Evolutionary conservation across 2,888 invertebrate genomes (phyloP), one percentile per base, ranked within the genome.

Genomic region (Phengaris alcon): DNA sequence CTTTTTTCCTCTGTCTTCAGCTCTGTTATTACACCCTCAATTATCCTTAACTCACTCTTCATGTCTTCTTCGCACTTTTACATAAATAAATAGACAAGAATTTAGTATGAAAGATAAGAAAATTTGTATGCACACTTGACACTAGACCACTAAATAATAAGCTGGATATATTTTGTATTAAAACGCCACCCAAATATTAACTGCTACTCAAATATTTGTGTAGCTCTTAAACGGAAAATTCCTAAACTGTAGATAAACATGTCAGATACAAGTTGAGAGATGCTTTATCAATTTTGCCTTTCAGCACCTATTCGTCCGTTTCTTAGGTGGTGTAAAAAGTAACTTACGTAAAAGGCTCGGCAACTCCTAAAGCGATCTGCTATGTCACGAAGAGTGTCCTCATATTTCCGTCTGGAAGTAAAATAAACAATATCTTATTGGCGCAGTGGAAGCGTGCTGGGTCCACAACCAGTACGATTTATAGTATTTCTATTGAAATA

Each of bases 281-380:
- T 54, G 54, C 52, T 55, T 54, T 55, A 2, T 35, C 2, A 35
- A 35, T 35, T 35, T 35, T 1, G 35, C 35, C 35, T 35, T 35
- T 3, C 35, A 35, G 35, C n/a, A n/a, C n/a, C n/a, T n/a, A n/a
- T 35, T 35, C 35, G 35, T 1, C 3, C 35, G 3, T 35, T 35
- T 35, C 35, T 35, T 35, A 35, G 35, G 35, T 8, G 15, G n/a
- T 10, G 9, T 22, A 48, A 48, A 57, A 22, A 8, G 22, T 69
- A 75, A 87, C 90, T 80, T 83, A 90, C 90, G 76, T 87, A 88
- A 80, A 84, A 88, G 3, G 80, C 80, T 4, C 82, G 83, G 8
- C 87, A 84, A 76, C 81, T 83, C 68, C 89, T 84, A 76, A 88
- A 89, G 55, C 86, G 83, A 22, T 88, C 85, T 1, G 90, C 86